Conservation (phyloP, 2,113 vertebrate genomes). For the Poeciliopsis prolifica region DNA sequence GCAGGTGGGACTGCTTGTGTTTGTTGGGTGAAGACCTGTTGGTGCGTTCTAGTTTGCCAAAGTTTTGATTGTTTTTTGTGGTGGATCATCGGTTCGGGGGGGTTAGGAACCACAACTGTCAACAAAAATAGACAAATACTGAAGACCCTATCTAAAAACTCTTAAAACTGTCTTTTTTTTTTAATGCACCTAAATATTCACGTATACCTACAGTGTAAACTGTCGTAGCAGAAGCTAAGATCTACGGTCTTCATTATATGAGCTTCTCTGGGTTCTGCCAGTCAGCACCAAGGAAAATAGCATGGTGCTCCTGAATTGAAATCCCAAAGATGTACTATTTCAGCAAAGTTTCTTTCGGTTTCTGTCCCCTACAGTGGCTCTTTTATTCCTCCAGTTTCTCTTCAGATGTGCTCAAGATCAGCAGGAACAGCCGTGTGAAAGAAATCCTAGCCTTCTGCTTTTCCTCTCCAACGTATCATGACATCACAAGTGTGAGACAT, state of each 20-base stretch:
- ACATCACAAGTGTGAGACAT: constrained; percentile 43
- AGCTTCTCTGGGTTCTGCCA: too few species aligned
- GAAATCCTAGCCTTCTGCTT: constrained; percentile 3
- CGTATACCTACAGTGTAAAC: too few species aligned
- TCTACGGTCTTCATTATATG: too few species aligned
- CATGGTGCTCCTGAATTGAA: neutral
- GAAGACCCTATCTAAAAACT: too few species aligned
- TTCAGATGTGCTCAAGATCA: constrained; percentile 20
- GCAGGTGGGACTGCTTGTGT: constrained; percentile 32
- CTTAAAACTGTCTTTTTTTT: too few species aligned
- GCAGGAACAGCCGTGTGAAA: neutral
- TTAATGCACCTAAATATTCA: too few species aligned
- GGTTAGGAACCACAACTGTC: too few species aligned
- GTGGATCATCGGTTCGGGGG: too few species aligned
- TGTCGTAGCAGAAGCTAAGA: too few species aligned
- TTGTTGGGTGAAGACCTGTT: constrained; percentile 17
- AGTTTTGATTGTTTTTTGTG: neutral
- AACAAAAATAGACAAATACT: too few species aligned
- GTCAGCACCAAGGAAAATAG: too few species aligned
- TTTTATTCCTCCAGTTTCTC: constrained; percentile 33
- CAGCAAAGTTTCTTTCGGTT: constrained; percentile 1
- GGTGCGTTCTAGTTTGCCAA: neutral
- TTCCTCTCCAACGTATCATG: constrained; percentile 34
- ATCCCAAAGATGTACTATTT: constrained; percentile 4
- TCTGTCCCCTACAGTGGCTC: constrained; percentile 12